phyloP scores from a whole-genome alignment of 2,888 invertebrate species.

The Thereva nobilitata region DNA sequence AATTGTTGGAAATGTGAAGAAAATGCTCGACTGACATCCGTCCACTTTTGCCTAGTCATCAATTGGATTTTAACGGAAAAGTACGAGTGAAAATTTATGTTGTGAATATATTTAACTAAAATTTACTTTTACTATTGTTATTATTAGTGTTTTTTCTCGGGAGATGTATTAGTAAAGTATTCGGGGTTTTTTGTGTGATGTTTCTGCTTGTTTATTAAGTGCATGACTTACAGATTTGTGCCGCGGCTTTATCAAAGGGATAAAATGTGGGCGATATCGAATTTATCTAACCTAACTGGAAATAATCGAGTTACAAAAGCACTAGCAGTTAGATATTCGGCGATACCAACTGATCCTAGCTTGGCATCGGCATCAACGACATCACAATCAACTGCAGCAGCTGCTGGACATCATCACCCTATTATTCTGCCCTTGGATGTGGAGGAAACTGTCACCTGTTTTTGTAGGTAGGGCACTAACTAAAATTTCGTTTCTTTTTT shows the following conservation, averaged over 20 bases:
- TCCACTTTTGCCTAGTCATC: conserved; percentile 15
- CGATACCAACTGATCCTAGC: conserved; percentile 51
- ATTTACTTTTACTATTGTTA: too few relatives aligned
- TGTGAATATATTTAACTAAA: not conserved
- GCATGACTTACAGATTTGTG: not conserved
- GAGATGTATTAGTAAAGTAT: too few relatives aligned
- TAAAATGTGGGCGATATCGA: conserved; percentile 56
- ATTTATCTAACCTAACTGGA: conserved; percentile 50
- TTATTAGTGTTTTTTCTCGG: too few relatives aligned
- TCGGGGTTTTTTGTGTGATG: not conserved
- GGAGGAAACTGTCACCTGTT: conserved; percentile 75
- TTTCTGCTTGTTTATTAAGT: not conserved
- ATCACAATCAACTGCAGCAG: conserved; percentile 29
- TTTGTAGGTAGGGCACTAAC: conserved; percentile 70
- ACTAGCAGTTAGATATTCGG: conserved; percentile 55
- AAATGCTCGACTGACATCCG: not conserved
- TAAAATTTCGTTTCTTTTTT: not conserved
- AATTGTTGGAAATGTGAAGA: conserved; percentile 10
- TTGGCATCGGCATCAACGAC: conserved; percentile 35
- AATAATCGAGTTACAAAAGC: conserved; percentile 58
- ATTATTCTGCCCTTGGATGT: conserved; percentile 68
- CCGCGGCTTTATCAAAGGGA: too few relatives aligned
- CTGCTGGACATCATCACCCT: conserved; percentile 40
- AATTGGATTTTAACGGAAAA: conserved; percentile 33
- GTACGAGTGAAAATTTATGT: conserved; percentile 6